Base-by-base conservation (phyloP, 2,797 vertebrate genomes). In the Myotis planiceps region DNA sequence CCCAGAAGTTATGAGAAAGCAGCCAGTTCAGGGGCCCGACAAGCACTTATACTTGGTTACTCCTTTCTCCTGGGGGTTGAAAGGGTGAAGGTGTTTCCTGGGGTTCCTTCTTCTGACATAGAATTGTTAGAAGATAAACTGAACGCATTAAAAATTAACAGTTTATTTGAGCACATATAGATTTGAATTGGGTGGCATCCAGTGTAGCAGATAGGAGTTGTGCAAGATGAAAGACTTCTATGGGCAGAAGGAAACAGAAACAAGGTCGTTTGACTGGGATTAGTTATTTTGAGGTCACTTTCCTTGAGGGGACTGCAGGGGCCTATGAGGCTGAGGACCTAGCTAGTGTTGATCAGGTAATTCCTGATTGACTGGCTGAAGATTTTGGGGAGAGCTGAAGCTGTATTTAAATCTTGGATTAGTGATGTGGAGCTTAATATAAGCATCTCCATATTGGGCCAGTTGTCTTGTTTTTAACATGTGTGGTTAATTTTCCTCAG, bases 211-310 rank as follows among this genome's bases (percentile, higher is more conserved):
- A 1, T 6, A 47, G 51, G 39, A 6, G 51, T 51, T 19, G 2
- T 3, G 32, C 3, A 6, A 6, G 29, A 10, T 4, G 27, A 47
- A 53, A 32, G 27, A 16, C 23, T 60, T 60, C 2, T 9, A 0
- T 2, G 9, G 29, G 37, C 19, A 3, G 58, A n/a, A 19, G 16
- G 15, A 37, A 34, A 13, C 0, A 3, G 55, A 37, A 29, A 4
- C 12, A 9, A 18, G 16, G 47, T 55, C 1, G 23, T 45, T 5
- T 0, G 6, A 23, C 5, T 12, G 32, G 4, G 37, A 27, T 13
- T 63, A 10, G 16, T 12, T 45, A 5, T 9, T 65, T 9, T 14
- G 16, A 18, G 21, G 42, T 51, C 34, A n/a, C 66, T 23, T n/a
- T 37, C 23, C 71, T 84, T 76, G 19, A 23, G 8, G 12, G 80